Evolutionary conservation across 2,797 vertebrate genomes (phyloP).

Genomic region (Rhynchonycteris naso): DNA sequence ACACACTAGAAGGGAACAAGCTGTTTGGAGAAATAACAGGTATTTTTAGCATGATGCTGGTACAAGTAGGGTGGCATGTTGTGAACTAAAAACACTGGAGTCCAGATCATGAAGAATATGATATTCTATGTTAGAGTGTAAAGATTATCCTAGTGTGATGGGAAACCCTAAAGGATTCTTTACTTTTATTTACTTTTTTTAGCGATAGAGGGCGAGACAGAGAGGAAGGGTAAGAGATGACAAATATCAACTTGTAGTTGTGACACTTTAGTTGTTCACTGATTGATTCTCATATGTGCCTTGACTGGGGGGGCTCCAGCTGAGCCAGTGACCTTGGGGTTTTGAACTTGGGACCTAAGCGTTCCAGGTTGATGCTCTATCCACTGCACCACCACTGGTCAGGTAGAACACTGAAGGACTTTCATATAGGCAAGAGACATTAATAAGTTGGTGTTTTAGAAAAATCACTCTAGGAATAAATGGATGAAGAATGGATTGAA

Average conservation of each 20-base stretch:
- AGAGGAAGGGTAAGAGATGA: no score
- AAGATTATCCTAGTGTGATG: neutral
- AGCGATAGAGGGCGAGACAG: no score
- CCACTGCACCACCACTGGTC: no score
- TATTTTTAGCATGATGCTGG: neutral
- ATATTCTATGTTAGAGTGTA: neutral
- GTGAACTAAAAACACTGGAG: neutral
- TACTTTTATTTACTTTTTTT: no score
- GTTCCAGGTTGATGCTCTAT: no score
- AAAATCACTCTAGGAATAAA: neutral
- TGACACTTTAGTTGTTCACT: no score
- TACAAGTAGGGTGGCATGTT: neutral
- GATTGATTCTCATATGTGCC: no score
- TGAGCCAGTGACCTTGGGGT: no score
- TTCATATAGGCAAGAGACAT: conserved; percentile 4
- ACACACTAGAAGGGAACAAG: neutral
- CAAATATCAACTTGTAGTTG: no score
- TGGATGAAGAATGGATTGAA: neutral
- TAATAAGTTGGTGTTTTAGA: neutral
- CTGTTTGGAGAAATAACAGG: neutral
- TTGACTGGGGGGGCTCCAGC: no score
- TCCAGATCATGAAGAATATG: neutral
- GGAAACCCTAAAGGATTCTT: neutral
- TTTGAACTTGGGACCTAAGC: no score
- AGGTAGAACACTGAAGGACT: neutral